phyloP scores from a whole-genome alignment of 2,113 vertebrate species.

The Noctilio leporinus region DNA sequence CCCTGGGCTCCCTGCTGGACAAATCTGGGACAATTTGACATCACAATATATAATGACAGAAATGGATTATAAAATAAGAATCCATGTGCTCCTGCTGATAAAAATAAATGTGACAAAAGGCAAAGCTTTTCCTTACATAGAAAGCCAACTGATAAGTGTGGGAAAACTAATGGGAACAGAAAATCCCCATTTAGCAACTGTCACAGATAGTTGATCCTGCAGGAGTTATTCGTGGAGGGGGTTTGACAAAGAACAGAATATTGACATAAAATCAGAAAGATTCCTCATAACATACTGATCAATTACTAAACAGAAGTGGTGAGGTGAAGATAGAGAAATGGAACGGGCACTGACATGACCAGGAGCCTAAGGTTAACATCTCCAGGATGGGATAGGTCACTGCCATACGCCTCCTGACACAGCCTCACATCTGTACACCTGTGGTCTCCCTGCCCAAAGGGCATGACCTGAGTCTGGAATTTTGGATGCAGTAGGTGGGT shows the following conservation, averaged over 20 bases:
- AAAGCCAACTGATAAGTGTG: not conserved
- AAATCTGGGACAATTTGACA: not conserved
- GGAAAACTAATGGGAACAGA: not conserved
- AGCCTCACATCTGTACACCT: not conserved
- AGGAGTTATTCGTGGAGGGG: not conserved
- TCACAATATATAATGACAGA: not conserved
- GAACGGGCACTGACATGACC: not conserved
- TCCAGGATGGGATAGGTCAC: not conserved
- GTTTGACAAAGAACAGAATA: not conserved
- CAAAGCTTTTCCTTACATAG: not conserved
- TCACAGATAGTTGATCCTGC: not conserved
- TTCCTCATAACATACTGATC: not conserved
- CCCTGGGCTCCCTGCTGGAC: not conserved
- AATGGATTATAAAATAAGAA: not conserved
- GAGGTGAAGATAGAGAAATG: not conserved
- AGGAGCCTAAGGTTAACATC: not conserved
- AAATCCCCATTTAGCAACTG: not conserved
- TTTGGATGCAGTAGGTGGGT: not conserved
- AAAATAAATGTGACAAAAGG: not conserved
- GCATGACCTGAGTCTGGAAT: not conserved
- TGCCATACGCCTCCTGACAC: not conserved
- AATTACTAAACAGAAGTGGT: not conserved
- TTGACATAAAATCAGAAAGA: not conserved
- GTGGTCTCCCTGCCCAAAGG: not conserved
- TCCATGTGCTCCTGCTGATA: not conserved